A percentile compares a stretch with the other conserved stretches of the same genome.
These are phyloP conservation scores for Chaetodon auriga DNA, from an alignment of 2,113 vertebrate species.

Conservation along the genomic window DNA sequence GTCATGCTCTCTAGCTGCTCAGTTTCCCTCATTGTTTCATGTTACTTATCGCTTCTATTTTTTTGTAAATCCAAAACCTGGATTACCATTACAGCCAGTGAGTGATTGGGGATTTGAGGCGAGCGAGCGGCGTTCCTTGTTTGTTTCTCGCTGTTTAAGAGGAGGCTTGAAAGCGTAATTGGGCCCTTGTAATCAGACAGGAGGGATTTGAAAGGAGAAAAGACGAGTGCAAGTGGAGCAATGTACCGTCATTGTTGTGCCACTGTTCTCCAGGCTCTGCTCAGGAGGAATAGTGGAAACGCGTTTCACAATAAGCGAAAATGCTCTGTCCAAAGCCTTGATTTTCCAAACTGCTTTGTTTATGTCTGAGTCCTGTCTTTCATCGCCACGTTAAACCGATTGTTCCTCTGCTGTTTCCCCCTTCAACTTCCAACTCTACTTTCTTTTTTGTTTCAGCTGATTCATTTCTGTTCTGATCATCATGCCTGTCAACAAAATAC, in stretches of 20 bases:
- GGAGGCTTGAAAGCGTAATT: constrained; percentile 38
- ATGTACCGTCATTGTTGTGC: constrained; percentile 25
- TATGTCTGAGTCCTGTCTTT: background rate
- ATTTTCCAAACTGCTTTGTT: constrained; percentile 1
- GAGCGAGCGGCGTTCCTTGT: constrained; percentile 36
- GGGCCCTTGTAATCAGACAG: constrained; percentile 59
- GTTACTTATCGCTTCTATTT: constrained; percentile 2
- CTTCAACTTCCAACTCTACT: background rate
- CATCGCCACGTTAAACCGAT: too few relatives aligned
- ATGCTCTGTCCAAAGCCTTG: constrained; percentile 11
- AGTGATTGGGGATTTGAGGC: constrained; percentile 34
- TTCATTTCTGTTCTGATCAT: too few relatives aligned
- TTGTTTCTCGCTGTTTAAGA: constrained; percentile 55
- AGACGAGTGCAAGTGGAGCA: constrained; percentile 19
- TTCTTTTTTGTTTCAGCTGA: background rate
- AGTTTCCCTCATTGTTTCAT: background rate
- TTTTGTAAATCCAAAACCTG: constrained; percentile 21
- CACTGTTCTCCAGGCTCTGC: constrained; percentile 32
- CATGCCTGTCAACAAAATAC: too few relatives aligned
- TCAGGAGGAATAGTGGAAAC: background rate
- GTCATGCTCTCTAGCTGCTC: background rate
- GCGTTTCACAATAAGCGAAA: constrained; percentile 1
- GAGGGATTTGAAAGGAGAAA: constrained; percentile 39
- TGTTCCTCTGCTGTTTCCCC: background rate
- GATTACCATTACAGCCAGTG: constrained; percentile 42